These are phyloP conservation scores for Syritta pipiens DNA, from an alignment of 2,888 invertebrate species.

Conservation along the genomic window DNA sequence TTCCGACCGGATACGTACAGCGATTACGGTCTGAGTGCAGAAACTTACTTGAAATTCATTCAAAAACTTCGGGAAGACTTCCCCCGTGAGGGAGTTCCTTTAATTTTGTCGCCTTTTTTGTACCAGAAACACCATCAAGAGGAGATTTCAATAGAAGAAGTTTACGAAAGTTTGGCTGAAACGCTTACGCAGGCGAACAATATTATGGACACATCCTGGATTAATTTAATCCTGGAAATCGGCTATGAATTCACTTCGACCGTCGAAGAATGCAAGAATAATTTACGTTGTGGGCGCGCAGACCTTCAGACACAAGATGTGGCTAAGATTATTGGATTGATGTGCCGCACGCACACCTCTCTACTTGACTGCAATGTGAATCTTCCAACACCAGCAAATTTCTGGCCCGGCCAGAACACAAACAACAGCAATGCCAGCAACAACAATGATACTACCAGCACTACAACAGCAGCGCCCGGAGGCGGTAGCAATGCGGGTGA, in stretches of 20 bases:
- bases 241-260: conserved; percentile 92
- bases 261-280: conserved; percentile 92
- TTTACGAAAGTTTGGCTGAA: conserved; percentile 78
- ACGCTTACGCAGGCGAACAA: conserved; percentile 75
- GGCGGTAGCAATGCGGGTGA: conserved; percentile 72
- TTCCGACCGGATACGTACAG: conserved; percentile 81
- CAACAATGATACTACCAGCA: conserved; percentile 74
- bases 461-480: conserved; percentile 69
- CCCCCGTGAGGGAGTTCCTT: conserved; percentile 92
- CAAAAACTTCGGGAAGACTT: conserved; percentile 91
- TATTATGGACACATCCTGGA: conserved; percentile 88
- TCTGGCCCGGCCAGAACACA: conserved; percentile 81
- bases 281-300: conserved; percentile 88
- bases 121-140: conserved; percentile 79
- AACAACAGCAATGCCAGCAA: conserved; percentile 71
- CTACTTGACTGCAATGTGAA: conserved; percentile 86
- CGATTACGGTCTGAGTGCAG: conserved; percentile 83
- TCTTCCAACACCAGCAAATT: conserved; percentile 84
- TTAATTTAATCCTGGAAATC: conserved; percentile 94
- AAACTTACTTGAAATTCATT: conserved; percentile 89
- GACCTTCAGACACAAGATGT: conserved; percentile 91
- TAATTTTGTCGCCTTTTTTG: conserved; percentile 92
- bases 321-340: conserved; percentile 91
- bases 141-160: conserved; percentile 77
- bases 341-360: conserved; percentile 88